These are phyloP conservation scores for Nestor notabilis DNA, from an alignment of 2,113 vertebrate species.

Conservation along the genomic window DNA sequence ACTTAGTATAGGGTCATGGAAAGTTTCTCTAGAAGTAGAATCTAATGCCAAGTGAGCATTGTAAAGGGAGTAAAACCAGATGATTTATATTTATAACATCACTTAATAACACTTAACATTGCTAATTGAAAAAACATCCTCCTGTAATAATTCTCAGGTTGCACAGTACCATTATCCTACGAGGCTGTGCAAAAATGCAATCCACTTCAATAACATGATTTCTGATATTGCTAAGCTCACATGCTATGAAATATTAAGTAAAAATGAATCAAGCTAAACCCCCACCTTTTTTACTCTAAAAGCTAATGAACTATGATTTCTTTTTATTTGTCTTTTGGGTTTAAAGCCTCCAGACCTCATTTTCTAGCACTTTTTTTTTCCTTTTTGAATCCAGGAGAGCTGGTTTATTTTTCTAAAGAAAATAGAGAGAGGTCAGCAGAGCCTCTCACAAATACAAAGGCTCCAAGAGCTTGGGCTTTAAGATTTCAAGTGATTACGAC, in stretches of 20 bases:
- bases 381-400: not conserved
- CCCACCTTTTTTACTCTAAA: not conserved
- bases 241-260: not conserved
- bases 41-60: not conserved
- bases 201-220: not conserved
- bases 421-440: not conserved
- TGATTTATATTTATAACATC: not conserved
- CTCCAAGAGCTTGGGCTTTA: not conserved
- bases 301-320: slow-evolving; percentile 13
- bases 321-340: slow-evolving; percentile 37
- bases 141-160: not conserved
- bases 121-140: slow-evolving; percentile 20
- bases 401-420: not conserved
- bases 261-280: not conserved
- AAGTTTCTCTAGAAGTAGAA: not conserved
- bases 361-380: not conserved
- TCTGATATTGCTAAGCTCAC: not conserved
- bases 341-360: not conserved
- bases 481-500: not conserved
- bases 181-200: not conserved
- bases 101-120: not conserved
- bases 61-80: not conserved
- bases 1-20: not conserved
- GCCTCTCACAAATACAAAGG: not conserved
- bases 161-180: not conserved